Evolutionary conservation across 2,888 invertebrate genomes (phyloP), one percentile per base, ranked within the genome.

Genomic region (Disparrhopalites patrizii): DNA sequence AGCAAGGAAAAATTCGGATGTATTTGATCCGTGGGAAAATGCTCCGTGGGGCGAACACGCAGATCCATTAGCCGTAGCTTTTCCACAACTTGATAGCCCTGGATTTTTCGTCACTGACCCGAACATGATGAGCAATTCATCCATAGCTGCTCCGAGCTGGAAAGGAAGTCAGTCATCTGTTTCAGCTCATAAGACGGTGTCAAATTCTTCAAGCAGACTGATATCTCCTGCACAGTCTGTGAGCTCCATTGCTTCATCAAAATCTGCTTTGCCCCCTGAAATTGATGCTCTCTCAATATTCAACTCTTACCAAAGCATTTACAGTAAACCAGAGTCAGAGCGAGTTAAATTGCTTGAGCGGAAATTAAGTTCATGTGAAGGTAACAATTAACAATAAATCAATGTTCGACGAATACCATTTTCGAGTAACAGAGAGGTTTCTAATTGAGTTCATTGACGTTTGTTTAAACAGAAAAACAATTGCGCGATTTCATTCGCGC

Each of bases 61-160:
- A 2, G 61, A 61, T 50, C 61, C 61, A 8, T n/a, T 61, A n/a
- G 27, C 61, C 13, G 61, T 50, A 28, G 61, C 50, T 7, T 61
- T 30, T 20, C 43, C 51, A 3, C 43, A 28, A 50, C n/a, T 50
- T 20, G 31, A 47, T 13, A 31, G 28, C n/a, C 43, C 61, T 30
- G 50, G 10, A 38, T n/a, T n/a, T n/a, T n/a, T n/a, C 8, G 8
- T n/a, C 20, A 2, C 7, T 3, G 3, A 13, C 18, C 5, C 56
- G 5, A 25, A 28, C 10, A 56, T 18, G 10, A 4, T 28, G 3
- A 23, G 25, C 20, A 54, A 30, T 18, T 30, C 30, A 15, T 30
- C 56, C 5, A 2, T 20, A 4, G 47, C 47, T 4, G 25, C 47
- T 7, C 47, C 47, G 3, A 8, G 23, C 4, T 56, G 31, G 23